Conservation (phyloP, 2,888 invertebrate genomes). For the Bembecia ichneumoniformis region DNA sequence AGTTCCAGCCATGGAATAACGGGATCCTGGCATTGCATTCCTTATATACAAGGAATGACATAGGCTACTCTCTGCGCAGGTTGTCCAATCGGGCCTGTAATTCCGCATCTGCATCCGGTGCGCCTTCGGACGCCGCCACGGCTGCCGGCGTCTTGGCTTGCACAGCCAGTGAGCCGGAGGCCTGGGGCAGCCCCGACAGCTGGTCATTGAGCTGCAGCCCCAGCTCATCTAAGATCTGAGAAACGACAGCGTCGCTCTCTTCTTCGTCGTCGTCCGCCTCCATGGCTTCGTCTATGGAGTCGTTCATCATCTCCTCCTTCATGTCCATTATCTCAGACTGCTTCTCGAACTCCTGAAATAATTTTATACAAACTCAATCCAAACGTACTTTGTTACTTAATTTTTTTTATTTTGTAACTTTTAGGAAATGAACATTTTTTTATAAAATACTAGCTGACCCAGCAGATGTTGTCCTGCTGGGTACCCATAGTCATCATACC, state of each 20-base stretch:
- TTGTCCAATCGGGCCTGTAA: conserved; percentile 97
- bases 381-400: too few species aligned
- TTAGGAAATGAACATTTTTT: too few species aligned
- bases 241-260: conserved; percentile 95
- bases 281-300: conserved; percentile 99
- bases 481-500: too few species aligned
- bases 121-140: conserved; percentile 43
- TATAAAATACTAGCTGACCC: too few species aligned
- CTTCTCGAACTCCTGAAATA: conserved; percentile 93
- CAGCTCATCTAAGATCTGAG: conserved; percentile 97
- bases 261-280: conserved; percentile 98
- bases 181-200: conserved; percentile 87
- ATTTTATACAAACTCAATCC: too few species aligned
- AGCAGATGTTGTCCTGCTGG: too few species aligned
- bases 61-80: conserved; percentile 83
- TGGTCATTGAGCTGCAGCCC: conserved; percentile 96
- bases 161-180: conserved; percentile 71
- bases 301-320: conserved; percentile 99
- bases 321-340: conserved; percentile 99
- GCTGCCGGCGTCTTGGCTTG: conserved; percentile 45
- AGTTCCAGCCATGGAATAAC: too few species aligned
- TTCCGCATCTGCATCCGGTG: conserved; percentile 95
- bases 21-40: too few species aligned
- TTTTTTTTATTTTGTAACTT: too few species aligned
- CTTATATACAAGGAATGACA: too few species aligned